Conservation (phyloP, 2,113 vertebrate species). For the Solea solea region DNA sequence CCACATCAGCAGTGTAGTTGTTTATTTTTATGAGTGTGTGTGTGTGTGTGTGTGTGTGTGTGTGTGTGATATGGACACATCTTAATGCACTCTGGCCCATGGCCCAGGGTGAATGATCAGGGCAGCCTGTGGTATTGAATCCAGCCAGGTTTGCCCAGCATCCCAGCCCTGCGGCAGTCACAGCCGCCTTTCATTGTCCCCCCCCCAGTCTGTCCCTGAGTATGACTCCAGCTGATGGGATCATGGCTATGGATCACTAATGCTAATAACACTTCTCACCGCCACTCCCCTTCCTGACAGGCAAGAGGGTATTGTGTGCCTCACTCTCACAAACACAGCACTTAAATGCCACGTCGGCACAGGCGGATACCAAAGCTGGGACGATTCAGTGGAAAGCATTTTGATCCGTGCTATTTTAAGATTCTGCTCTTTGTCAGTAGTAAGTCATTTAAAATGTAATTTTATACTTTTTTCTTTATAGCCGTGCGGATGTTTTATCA, state of each 20-base stretch:
- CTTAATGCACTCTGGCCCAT: constrained; percentile 16
- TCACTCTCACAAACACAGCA: constrained; percentile 30
- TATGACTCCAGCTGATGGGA: constrained; percentile 54
- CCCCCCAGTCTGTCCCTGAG: constrained; percentile 22
- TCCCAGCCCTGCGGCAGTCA: not conserved
- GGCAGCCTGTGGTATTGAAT: constrained; percentile 49
- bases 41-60: constrained; percentile 2
- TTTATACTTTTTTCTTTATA: too few relatives aligned
- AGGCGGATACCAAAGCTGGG: constrained; percentile 7
- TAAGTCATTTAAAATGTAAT: too few relatives aligned
- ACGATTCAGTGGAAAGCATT: not conserved
- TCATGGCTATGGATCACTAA: constrained; percentile 47
- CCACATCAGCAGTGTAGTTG: too few relatives aligned
- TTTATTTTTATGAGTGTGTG: not conserved
- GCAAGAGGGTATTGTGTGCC: constrained; percentile 14
- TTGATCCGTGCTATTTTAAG: not conserved
- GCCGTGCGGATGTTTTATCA: too few relatives aligned
- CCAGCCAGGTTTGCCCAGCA: constrained; percentile 23
- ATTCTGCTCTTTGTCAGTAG: too few relatives aligned
- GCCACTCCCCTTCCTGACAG: constrained; percentile 38
- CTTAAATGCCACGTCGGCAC: constrained; percentile 31
- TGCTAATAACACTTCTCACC: constrained; percentile 46
- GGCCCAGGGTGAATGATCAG: constrained; percentile 48
- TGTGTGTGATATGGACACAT: not conserved
- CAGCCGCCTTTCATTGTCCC: constrained; percentile 33